phyloP scores from a whole-genome alignment of 2,797 vertebrate species.

The Halcyon badia region DNA sequence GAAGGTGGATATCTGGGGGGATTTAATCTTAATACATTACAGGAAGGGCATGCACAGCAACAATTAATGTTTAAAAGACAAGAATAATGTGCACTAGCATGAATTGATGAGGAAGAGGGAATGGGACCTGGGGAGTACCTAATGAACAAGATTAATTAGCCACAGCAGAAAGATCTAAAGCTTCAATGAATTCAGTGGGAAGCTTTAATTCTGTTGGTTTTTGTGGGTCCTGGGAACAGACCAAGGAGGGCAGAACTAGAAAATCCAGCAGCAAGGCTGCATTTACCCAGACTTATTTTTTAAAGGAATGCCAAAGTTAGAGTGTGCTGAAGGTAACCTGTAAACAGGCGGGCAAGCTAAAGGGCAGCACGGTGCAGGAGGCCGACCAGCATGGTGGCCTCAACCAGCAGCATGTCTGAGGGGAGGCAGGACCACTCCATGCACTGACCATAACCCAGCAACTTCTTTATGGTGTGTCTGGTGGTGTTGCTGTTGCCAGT shows the following conservation, averaged over 20 bases:
- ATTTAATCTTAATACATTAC: conserved; percentile 53
- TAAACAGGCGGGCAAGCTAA: conserved; percentile 28
- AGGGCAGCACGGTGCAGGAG: not conserved
- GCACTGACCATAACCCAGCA: not conserved
- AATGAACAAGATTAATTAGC: conserved; percentile 59
- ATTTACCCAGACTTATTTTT: conserved; percentile 3
- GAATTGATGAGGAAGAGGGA: conserved; percentile 41
- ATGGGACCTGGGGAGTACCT: conserved; percentile 32
- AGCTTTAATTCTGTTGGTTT: conserved; percentile 54
- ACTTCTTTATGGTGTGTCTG: not conserved
- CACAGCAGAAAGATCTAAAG: conserved; percentile 38
- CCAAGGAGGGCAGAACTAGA: not conserved
- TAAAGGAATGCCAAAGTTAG: not conserved
- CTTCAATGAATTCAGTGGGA: not conserved
- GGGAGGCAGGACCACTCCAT: not conserved
- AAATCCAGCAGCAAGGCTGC: not conserved
- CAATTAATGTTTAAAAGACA: conserved; percentile 69
- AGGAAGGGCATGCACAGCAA: conserved; percentile 63
- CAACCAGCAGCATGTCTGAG: not conserved
- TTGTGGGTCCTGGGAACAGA: not conserved
- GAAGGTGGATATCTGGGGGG: conserved; percentile 54
- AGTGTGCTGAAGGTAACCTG: conserved; percentile 6
- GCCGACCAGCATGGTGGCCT: conserved; percentile 11
- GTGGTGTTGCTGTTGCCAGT: not conserved
- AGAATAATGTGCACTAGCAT: conserved; percentile 34